Evolutionary conservation across 2,888 invertebrate species (phyloP), one percentile per base, ranked within the genome.

Genomic region (Horisme vitalbata): DNA sequence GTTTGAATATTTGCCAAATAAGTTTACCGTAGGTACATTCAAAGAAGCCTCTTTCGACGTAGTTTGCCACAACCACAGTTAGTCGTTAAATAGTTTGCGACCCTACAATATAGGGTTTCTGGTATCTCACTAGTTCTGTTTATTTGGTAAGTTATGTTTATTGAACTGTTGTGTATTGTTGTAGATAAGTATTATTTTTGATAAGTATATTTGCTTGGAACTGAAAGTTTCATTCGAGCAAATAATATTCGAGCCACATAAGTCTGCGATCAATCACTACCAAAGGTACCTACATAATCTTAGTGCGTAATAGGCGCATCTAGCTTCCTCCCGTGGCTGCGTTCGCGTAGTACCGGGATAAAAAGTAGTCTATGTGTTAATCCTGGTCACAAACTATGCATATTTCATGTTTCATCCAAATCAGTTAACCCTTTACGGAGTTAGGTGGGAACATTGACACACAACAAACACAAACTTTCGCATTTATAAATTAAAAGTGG

Each of bases 1-100:
- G 64, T 68, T 74, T 74, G 71, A 77, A 75, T 72, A 61, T 57
- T 67, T 71, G 79, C 75, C 74, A 81, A 79, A 78, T 81, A 77
- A 75, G 76, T 75, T 74, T 68, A 74, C 71, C 63, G 26, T 43
- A 34, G 21, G 10, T 26, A 30, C 30, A 7, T 43, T 23, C 13
- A 10, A 28, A 32, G 5, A 10, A 20, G 5, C 28, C 41, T 28
- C 28, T 41, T 47, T 36, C 26, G 5, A 24, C 12, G 31, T 30
- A 41, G 37, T 18, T 41, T 13, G 26, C 35, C 33, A 14, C 33
- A 41, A 26, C 10, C 41, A 27, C 41, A 32, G 27, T 34, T 41
- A 21, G 30, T 10, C 24, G 23, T 28, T 21, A 15, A 34, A 34
- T 34, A 41, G 33, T 41, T 41, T 28, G 41, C 35, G 21, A 20